Evolutionary conservation across 2,888 invertebrate genomes (phyloP), one percentile per base, ranked within the genome.

Genomic region (Hypercompe scribonia): DNA sequence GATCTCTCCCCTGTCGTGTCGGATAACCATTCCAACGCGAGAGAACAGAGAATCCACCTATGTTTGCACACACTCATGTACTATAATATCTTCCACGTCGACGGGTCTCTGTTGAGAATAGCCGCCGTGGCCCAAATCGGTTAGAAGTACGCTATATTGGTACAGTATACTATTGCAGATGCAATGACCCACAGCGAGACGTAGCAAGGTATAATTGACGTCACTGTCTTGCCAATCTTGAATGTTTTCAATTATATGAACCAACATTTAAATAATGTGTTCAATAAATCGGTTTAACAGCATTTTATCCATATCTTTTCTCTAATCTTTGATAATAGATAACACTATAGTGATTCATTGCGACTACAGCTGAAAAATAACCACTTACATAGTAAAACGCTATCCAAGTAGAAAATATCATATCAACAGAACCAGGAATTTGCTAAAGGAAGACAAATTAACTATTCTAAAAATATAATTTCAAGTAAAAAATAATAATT

Each of bases 381-480:
- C 36, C 21, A 68, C 69, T 71, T 65, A 74, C 71, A 65, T 42
- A n/a, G 61, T 68, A 68, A 65, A 65, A 33, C 18, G 71, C 61
- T 54, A 71, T 58, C 74, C 74, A 74, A 65, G 61, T 39, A 0
- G 74, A 68, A 65, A 34, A 65, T 68, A 74, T 70, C 71, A 74
- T 74, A 36, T 73, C 61, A 46, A 72, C 63, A 68, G 63, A 34
- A 39, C 18, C 7, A 65, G 54, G 31, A 24, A 13, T 58, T 42
- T 39, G 13, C 4, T 4, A 72, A 67, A 42, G 33, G 3, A 10
- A 42, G 5, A n/a, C 11, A 33, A 24, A 58, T 61, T 61, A 36
- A 31, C 2, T 36, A 46, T 50, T 50, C 21, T 13, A 67, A 71
- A 24, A 50, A 39, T 63, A 61, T 24, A 58, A 66, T 18, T 46